phyloP scores from a whole-genome alignment of 2,797 vertebrate species.

The Florisuga fusca region DNA sequence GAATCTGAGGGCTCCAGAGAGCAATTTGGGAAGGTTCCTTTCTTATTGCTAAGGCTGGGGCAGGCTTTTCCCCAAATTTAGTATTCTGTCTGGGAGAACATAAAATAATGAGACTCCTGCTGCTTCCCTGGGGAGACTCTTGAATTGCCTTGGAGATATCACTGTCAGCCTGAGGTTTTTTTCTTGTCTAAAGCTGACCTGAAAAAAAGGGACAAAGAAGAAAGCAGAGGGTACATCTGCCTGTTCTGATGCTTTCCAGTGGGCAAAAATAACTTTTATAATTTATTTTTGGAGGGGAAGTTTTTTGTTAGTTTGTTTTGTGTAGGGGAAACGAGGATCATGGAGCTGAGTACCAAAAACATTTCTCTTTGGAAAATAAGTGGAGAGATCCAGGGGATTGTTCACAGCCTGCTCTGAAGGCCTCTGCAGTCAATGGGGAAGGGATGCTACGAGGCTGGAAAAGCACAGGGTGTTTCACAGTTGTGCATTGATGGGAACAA shows the following conservation, averaged over 20 bases:
- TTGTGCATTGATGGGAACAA: background rate
- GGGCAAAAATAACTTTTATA: background rate
- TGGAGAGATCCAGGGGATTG: background rate
- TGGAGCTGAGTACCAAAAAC: background rate
- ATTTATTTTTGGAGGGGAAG: fast-evolving
- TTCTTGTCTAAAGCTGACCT: constrained; percentile 29
- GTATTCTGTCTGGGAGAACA: constrained; percentile 49
- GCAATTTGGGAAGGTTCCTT: constrained; percentile 44
- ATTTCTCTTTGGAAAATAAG: background rate
- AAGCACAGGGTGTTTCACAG: background rate
- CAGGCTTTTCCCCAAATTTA: constrained; percentile 37
- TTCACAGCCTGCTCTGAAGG: background rate
- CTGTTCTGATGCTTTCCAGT: background rate
- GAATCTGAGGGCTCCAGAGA: background rate
- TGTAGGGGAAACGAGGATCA: background rate
- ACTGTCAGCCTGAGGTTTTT: constrained; percentile 3
- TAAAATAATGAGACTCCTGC: constrained; percentile 60
- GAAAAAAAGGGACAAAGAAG: background rate
- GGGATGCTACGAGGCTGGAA: background rate
- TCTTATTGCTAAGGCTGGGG: constrained; percentile 7
- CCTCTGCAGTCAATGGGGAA: background rate
- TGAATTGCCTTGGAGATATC: constrained; percentile 51
- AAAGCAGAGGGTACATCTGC: background rate
- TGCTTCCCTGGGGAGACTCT: constrained; percentile 12
- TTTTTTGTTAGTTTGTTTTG: background rate